Base-by-base conservation (phyloP, 1,140 invertebrate species). In the Cydia fagiglandana region DNA sequence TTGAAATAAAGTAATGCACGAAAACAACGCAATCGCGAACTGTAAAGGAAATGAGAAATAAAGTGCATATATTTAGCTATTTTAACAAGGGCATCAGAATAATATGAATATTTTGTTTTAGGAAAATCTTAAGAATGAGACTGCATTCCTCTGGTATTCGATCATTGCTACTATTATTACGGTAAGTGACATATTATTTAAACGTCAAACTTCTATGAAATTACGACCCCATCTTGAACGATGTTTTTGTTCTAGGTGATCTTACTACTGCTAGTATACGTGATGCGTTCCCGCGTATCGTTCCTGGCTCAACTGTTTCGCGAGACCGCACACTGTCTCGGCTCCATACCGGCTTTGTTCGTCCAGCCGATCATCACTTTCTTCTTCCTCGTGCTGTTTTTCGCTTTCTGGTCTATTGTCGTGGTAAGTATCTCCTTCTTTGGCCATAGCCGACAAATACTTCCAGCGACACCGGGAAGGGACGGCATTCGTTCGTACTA, bases 321-420 rank as follows among this genome's bases (percentile, higher is more conserved):
- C 83, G 98, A 99, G 91, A 97, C 98, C 38, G 96, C 97, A 10
- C 95, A 96, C 78, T 98, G 97, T 86, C 94, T 99, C 53, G 95
- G 95, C 70, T 95, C 96, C 83, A 94, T 99, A 78, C 98, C 98
- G 6, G 95, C 95, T n/a, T 90, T 99, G 30, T 96, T 98, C 83
- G 92, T 98, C 24, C 98, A 98, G 85, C 98, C 98, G 0, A 86
- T 99, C 1, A 93, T 98, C 76, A 98, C 98, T 0, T 98, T 98
- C 86, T 78, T 97, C 64, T 94, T 96, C 68, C 93, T 99, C 0
- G 89, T 96, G 34, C 77, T 95, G 56, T 98, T 98, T 88, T 96
- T 98, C 79, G 91, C 95, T 56, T 97, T 97, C 93, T 99, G 97
- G 97, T 93, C 98, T 2, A 94, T 94, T 41, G 95, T 98, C 50